A percentile compares a stretch with the other conserved stretches of the same genome.
These are phyloP conservation scores for Frankliniella intonsa DNA, from an alignment of 2,888 invertebrate genomes.

Conservation along the genomic window DNA sequence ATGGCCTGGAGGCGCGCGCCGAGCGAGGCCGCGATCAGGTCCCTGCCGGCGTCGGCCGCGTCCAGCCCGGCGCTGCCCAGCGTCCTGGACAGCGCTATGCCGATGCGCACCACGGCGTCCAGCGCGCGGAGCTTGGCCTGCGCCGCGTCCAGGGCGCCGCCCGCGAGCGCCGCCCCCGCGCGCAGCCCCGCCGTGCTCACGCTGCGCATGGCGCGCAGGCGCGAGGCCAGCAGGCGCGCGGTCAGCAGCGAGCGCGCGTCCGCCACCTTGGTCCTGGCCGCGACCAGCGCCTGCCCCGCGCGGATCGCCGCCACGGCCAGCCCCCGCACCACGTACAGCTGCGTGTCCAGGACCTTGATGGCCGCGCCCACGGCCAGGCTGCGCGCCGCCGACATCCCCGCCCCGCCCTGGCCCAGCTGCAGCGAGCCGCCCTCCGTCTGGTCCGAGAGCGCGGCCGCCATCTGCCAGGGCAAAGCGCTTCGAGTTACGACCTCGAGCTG, in stretches of 20 bases:
- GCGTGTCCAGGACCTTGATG: conserved; percentile 24
- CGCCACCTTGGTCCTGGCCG: not conserved
- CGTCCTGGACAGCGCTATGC: not conserved
- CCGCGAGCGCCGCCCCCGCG: conserved; percentile 10
- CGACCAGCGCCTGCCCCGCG: not conserved
- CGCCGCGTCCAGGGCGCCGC: conserved; percentile 20
- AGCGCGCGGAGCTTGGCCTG: conserved; percentile 21
- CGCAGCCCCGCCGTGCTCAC: not conserved
- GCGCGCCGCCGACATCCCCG: not conserved
- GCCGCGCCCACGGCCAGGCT: conserved; percentile 14
- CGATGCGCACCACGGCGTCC: conserved; percentile 10
- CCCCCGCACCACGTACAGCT: conserved; percentile 23
- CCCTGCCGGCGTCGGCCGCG: conserved; percentile 17
- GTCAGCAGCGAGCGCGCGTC: conserved; percentile 1
- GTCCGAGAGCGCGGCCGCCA: not conserved
- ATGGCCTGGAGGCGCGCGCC: conserved; percentile 15
- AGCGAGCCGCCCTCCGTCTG: not conserved
- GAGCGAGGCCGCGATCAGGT: not conserved
- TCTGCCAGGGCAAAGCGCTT: not conserved
- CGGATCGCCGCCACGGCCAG: conserved; percentile 5
- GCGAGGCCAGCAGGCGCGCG: not conserved
- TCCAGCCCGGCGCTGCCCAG: conserved; percentile 14
- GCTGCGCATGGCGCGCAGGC: conserved; percentile 17
- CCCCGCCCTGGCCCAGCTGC: not conserved
- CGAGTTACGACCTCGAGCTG: no score